Conservation (phyloP, 2,888 invertebrate genomes). For the Aporophyla lueneburgensis region DNA sequence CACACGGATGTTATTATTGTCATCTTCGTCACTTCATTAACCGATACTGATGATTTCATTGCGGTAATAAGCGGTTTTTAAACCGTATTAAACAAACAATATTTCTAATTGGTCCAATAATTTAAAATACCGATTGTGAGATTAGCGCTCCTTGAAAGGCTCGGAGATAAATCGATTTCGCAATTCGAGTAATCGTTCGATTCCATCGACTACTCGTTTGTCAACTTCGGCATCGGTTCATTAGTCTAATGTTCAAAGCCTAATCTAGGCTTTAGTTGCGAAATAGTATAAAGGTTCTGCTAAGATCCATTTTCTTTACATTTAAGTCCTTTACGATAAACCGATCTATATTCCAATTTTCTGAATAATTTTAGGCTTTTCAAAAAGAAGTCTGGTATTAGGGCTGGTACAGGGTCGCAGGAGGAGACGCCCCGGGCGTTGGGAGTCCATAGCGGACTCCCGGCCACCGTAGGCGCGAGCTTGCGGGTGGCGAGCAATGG, state of each 20-base stretch:
- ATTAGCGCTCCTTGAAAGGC: conserved; percentile 29
- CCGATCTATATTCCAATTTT: background rate
- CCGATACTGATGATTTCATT: background rate
- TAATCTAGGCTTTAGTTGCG: conserved; percentile 8
- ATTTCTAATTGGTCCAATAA: conserved; percentile 18
- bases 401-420: rapidly evolving
- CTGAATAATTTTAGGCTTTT: background rate
- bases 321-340: background rate
- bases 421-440: too few species aligned
- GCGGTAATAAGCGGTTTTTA: background rate
- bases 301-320: background rate
- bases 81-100: conserved; percentile 8
- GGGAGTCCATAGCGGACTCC: too few species aligned
- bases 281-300: conserved; percentile 10
- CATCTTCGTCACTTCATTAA: conserved; percentile 6
- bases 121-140: conserved; percentile 32
- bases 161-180: conserved; percentile 43
- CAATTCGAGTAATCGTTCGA: conserved; percentile 34
- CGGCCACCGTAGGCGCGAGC: too few species aligned
- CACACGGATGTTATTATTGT: conserved; percentile 23
- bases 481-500: too few species aligned
- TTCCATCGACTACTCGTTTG: conserved; percentile 34
- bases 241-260: conserved; percentile 21
- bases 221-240: conserved; percentile 32
- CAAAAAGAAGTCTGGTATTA: too few species aligned